Evolutionary conservation across 2,113 vertebrate genomes (phyloP).

Genomic region (Syrrhaptes paradoxus): DNA sequence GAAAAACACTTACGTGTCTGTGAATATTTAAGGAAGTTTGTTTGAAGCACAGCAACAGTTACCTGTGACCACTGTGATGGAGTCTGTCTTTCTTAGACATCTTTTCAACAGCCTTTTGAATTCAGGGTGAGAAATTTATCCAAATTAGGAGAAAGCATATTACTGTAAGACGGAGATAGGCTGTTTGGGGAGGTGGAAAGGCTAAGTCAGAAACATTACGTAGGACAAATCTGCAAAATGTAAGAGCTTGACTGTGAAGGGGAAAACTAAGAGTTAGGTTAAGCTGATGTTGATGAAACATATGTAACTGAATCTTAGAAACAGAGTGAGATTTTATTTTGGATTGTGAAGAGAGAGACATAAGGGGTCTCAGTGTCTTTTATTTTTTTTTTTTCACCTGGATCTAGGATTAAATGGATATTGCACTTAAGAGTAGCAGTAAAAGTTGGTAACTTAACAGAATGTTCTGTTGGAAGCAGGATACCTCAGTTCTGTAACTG

Average conservation of each 20-base stretch:
- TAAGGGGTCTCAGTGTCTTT: neutral
- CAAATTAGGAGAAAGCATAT: neutral
- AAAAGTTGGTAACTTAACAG: neutral
- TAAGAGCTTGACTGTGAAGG: neutral
- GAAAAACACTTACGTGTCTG: neutral
- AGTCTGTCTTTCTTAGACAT: neutral
- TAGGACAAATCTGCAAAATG: neutral
- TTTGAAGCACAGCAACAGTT: neutral
- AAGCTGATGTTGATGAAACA: neutral
- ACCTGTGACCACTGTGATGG: neutral
- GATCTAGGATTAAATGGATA: neutral
- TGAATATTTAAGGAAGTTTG: neutral
- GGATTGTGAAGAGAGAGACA: neutral
- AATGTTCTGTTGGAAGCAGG: neutral
- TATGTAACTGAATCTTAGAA: neutral
- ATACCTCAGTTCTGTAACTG: neutral
- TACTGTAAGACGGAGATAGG: neutral
- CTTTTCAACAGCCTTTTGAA: neutral
- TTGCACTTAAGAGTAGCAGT: neutral
- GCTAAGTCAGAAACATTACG: neutral
- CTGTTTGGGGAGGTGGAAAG: neutral
- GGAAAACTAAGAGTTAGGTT: fast-evolving
- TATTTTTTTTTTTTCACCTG: neutral
- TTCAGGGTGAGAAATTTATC: neutral
- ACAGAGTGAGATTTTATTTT: neutral